Evolutionary conservation across 2,797 vertebrate genomes (phyloP).

Genomic region (Sternotherus odoratus): DNA sequence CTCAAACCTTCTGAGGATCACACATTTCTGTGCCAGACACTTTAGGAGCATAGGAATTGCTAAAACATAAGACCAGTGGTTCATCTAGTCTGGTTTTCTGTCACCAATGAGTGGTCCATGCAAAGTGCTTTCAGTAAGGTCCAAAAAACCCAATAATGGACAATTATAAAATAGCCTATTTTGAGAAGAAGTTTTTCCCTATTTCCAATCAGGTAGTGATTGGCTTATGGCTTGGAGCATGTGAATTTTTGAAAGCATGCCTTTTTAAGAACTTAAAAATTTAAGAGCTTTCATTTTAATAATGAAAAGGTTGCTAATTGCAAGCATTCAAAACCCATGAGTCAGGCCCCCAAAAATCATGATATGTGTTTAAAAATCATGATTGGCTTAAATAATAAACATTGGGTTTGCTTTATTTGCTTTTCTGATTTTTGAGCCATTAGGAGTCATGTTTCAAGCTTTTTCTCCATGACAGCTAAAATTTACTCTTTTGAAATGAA

Average conservation of each 20-base stretch:
- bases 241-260: slow-evolving; percentile 62
- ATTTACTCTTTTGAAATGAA: fast-evolving
- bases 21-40: not conserved
- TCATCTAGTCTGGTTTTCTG: not conserved
- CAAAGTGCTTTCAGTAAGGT: slow-evolving; percentile 1
- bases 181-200: slow-evolving; percentile 25
- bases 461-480: not conserved
- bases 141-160: slow-evolving; percentile 12
- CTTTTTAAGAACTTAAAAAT: slow-evolving; percentile 73
- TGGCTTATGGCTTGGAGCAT: slow-evolving; percentile 49
- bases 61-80: not conserved
- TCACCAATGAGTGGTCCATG: not conserved
- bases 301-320: slow-evolving; percentile 59
- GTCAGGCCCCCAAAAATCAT: slow-evolving; percentile 34
- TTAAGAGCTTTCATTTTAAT: slow-evolving; percentile 65
- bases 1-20: not conserved
- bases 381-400: slow-evolving; percentile 52
- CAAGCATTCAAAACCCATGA: slow-evolving; percentile 62
- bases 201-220: slow-evolving; percentile 32
- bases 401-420: slow-evolving; percentile 28
- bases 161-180: slow-evolving; percentile 52
- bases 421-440: slow-evolving; percentile 50
- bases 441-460: not conserved
- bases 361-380: slow-evolving; percentile 46
- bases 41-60: not conserved